Conservation (phyloP, 1,140 invertebrate genomes). For the Nomia melanderi region DNA sequence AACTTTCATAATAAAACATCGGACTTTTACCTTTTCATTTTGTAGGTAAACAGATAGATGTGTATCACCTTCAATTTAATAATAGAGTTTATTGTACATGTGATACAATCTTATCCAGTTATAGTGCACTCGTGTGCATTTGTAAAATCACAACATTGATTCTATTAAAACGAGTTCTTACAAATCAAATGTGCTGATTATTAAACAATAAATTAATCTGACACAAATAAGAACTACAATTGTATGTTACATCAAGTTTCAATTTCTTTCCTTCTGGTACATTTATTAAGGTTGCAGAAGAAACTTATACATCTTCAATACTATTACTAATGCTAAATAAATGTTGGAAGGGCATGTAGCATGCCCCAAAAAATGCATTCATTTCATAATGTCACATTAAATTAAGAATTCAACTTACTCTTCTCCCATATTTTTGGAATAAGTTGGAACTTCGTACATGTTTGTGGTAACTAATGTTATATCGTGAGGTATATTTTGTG, state of each 20-base stretch:
- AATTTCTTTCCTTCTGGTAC: slow-evolving; percentile 6
- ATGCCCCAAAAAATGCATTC: slow-evolving; percentile 15
- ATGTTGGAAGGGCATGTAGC: background rate
- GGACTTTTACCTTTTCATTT: background rate
- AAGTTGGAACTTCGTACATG: slow-evolving; percentile 7
- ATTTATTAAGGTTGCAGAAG: slow-evolving; percentile 17
- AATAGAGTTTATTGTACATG: slow-evolving; percentile 31
- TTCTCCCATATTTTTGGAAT: background rate
- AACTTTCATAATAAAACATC: slow-evolving; percentile 4
- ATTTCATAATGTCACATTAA: slow-evolving; percentile 7
- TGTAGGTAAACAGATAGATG: background rate
- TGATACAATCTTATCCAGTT: slow-evolving; percentile 27
- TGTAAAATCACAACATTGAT: background rate
- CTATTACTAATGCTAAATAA: slow-evolving; percentile 25
- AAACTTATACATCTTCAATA: slow-evolving; percentile 13
- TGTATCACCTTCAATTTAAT: background rate
- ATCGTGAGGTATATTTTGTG: slow-evolving; percentile 12
- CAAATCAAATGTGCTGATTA: background rate
- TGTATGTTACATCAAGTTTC: background rate
- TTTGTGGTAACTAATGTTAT: background rate
- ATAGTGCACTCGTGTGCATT: background rate
- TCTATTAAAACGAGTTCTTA: background rate
- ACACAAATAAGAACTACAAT: background rate
- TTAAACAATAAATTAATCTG: slow-evolving; percentile 3
- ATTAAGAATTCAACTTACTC: background rate